A percentile compares a stretch with the other conserved stretches of the same genome.
phyloP scores from a whole-genome alignment of 2,113 vertebrate species.

The Alaudala cheleensis region DNA sequence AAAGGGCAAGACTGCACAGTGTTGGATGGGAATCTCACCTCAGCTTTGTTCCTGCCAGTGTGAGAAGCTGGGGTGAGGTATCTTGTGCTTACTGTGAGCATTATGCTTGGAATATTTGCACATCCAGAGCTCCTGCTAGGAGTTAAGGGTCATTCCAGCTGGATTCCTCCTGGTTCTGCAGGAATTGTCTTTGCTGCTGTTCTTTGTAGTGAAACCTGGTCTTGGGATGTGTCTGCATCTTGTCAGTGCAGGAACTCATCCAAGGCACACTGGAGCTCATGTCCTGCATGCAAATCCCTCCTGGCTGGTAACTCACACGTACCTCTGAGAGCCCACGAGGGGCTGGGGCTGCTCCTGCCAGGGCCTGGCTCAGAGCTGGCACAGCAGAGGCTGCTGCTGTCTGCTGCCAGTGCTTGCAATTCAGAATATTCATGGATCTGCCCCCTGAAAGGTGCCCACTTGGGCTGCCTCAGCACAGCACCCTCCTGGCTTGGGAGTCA shows the following conservation, averaged over 20 bases:
- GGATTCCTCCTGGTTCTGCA: neutral
- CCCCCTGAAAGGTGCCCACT: neutral
- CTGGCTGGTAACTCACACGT: fast-evolving
- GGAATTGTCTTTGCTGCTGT: neutral
- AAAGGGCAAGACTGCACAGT: neutral
- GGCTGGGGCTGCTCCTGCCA: neutral
- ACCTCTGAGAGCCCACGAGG: fast-evolving
- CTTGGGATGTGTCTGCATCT: neutral
- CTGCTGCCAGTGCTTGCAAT: neutral
- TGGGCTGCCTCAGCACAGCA: fast-evolving
- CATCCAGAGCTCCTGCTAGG: neutral
- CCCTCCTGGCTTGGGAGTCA: fast-evolving
- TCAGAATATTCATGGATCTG: neutral
- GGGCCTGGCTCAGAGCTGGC: neutral
- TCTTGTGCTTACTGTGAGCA: fast-evolving
- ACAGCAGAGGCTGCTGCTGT: neutral
- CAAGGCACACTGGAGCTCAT: fast-evolving
- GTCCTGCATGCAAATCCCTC: neutral
- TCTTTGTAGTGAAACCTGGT: neutral
- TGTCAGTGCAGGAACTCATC: neutral
- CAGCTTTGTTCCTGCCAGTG: neutral
- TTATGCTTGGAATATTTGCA: neutral
- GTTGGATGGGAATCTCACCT: neutral
- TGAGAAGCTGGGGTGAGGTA: neutral
- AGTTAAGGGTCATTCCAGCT: neutral